A percentile compares a stretch with the other conserved stretches of the same genome.
Evolutionary conservation across 2,797 vertebrate species (phyloP).

Genomic region (Ctenopoma kingsleyae): DNA sequence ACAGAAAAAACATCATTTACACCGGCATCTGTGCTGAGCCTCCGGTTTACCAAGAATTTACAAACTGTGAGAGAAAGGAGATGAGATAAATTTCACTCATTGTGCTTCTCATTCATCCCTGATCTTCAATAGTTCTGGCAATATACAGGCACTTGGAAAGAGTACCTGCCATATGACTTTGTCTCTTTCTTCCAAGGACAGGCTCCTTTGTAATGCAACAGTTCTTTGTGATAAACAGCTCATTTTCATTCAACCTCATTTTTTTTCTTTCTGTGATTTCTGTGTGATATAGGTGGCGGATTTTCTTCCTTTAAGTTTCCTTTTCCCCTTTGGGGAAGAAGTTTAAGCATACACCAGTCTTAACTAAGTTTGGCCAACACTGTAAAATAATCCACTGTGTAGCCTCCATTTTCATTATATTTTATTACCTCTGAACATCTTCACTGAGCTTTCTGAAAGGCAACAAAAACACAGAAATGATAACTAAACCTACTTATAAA

Average conservation of each 20-base stretch:
- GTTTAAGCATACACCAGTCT: neutral
- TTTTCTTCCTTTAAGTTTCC: conserved; percentile 14
- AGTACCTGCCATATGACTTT: conserved; percentile 43
- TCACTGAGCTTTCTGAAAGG: neutral
- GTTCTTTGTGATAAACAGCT: conserved; percentile 48
- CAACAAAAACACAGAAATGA: neutral
- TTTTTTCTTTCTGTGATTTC: conserved; percentile 18
- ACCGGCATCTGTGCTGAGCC: conserved; percentile 29
- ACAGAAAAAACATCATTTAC: conserved; percentile 35
- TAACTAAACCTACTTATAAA: neutral
- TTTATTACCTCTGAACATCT: neutral
- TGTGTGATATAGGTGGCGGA: conserved; percentile 17
- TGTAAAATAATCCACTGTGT: neutral
- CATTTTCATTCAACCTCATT: conserved; percentile 41
- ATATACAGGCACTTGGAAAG: conserved; percentile 38
- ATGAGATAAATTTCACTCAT: conserved; percentile 67
- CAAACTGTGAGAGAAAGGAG: conserved; percentile 48
- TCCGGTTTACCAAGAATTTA: conserved; percentile 52
- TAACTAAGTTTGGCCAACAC: neutral
- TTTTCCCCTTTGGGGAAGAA: neutral
- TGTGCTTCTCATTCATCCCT: conserved; percentile 58
- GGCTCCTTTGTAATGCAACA: conserved; percentile 49
- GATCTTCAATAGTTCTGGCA: conserved; percentile 51
- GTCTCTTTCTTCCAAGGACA: conserved; percentile 63
- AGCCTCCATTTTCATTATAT: neutral